A percentile compares a stretch with the other conserved stretches of the same genome.
Evolutionary conservation across 2,113 vertebrate species (phyloP).

Genomic region (Charina bottae): DNA sequence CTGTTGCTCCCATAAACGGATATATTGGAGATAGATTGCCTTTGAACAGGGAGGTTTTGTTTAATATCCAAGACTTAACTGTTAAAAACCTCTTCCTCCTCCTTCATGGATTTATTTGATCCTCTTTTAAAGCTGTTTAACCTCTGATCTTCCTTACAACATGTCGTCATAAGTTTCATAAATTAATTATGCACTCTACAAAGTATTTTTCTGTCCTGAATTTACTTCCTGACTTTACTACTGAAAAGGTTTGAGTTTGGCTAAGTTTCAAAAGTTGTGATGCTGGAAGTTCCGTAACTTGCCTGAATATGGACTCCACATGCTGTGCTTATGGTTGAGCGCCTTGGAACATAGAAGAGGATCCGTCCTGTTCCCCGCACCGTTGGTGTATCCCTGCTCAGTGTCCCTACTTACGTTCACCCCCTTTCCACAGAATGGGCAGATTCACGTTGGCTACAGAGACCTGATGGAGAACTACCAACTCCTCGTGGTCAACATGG

Average conservation of each 20-base stretch:
- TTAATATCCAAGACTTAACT: background rate
- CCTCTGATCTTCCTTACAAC: background rate
- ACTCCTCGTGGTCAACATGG: conserved; percentile 86
- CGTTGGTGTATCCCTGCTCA: background rate
- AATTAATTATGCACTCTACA: background rate
- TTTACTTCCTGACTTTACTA: background rate
- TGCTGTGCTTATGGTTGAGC: background rate
- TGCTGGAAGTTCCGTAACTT: background rate
- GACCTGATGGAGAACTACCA: conserved; percentile 92
- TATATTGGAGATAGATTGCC: background rate
- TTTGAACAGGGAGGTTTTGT: background rate
- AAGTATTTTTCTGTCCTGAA: background rate
- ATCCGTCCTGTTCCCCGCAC: background rate
- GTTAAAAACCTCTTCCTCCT: background rate
- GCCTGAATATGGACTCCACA: background rate
- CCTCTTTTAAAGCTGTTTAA: background rate
- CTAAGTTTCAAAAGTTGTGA: background rate
- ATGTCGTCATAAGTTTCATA: background rate
- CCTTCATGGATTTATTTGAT: background rate
- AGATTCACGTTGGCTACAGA: conserved; percentile 89
- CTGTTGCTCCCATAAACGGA: background rate
- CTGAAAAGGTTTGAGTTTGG: background rate
- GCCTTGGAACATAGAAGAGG: background rate
- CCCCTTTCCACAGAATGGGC: conserved; percentile 79
- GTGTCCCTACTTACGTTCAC: background rate